phyloP scores from a whole-genome alignment of 2,888 invertebrate species.

The Thalpophila matura region DNA sequence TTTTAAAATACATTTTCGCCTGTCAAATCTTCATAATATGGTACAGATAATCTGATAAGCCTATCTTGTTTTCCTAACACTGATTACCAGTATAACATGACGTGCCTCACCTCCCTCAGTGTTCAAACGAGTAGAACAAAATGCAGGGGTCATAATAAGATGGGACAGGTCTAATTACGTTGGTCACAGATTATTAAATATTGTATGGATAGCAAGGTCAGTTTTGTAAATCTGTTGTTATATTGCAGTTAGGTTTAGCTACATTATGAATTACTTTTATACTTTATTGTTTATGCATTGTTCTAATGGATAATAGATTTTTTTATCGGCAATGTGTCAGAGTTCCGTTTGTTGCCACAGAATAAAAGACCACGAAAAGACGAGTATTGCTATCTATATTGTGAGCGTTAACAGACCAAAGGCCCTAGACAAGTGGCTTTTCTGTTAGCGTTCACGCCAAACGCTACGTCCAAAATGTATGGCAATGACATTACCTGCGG shows the following conservation, averaged over 20 bases:
- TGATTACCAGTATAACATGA: conserved; percentile 31
- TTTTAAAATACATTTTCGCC: conserved; percentile 7
- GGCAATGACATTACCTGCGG: too few relatives aligned
- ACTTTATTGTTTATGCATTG: neutral
- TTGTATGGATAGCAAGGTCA: conserved; percentile 10
- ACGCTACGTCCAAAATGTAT: too few relatives aligned
- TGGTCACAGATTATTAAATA: conserved; percentile 18
- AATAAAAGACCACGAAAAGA: too few relatives aligned
- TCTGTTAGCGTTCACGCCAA: too few relatives aligned
- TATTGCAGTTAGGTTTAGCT: neutral
- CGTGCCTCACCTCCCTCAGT: neutral
- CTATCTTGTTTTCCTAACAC: conserved; percentile 53
- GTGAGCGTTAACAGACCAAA: too few relatives aligned
- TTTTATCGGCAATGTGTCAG: conserved; percentile 14
- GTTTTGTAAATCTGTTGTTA: conserved; percentile 6
- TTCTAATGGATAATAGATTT: conserved; percentile 6
- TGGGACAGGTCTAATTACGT: neutral
- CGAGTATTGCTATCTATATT: too few relatives aligned
- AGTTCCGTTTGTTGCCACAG: neutral
- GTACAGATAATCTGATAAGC: conserved; percentile 61
- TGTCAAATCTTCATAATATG: neutral
- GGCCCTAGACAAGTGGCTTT: too few relatives aligned
- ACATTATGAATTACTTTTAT: neutral
- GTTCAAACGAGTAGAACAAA: neutral
- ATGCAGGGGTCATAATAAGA: neutral